Evolutionary conservation across 2,113 vertebrate species (phyloP), one percentile per base, ranked within the genome.

Genomic region (Pterophyllum scalare): DNA sequence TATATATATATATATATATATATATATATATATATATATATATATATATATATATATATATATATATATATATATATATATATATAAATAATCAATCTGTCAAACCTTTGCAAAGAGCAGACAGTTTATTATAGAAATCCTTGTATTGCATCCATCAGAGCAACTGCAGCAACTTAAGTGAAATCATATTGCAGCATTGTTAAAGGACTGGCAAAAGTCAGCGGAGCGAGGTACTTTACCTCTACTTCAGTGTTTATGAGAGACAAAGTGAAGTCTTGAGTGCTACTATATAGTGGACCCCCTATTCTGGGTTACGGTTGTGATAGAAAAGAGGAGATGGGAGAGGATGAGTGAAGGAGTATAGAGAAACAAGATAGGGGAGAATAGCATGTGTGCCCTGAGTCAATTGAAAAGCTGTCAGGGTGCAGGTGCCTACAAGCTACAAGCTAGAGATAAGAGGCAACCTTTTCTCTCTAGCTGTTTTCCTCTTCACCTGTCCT

Each of bases 341-440:
- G 81, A 52, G 82, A 81, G 86, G 81, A 70, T n/a, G 72, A 86
- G 81, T 89, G 79, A 90, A 87, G 79, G 81, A 80, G 85, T 82
- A 83, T 59, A 87, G 75, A 89, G 88, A 91, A 91, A 91, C 83
- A 88, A 92, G 89, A 91, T 92, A 90, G 87, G 28, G 40, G 54
- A 86, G 86, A 80, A 83, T 81, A 89, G 92, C 81, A 92, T 89
- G 80, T 90, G 84, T 87, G 82, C 90, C 90, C 89, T 90, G 84
- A 93, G 93, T 94, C 94, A 94, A 94, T 94, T 94, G 94, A 94
- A 94, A 93, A 95, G 82, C 94, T 96, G 94, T 95, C 94, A 93
- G 92, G 88, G 86, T 74, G 88, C 88, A 82, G 90, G 88, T 88
- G 86, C 90, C 89, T 92, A 91, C 89, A 92, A 93, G 93, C 91